Evolutionary conservation across 2,888 invertebrate species (phyloP), one percentile per base, ranked within the genome.

Genomic region (Clanis bilineata): DNA sequence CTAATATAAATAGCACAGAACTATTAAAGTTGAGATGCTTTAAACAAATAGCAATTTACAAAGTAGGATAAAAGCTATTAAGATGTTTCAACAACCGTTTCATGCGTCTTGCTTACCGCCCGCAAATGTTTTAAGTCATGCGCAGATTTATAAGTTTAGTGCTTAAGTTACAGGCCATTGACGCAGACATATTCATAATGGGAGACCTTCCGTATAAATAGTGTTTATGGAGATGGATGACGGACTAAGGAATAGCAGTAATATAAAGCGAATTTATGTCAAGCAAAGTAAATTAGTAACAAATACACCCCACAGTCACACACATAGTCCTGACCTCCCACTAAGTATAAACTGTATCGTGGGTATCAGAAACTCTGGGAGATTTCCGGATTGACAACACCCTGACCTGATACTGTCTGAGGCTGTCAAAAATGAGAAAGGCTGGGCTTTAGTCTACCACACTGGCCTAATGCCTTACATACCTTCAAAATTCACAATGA

Each of bases 51-150:
- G 3, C 68, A 51, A 18, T 51, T 51, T 51, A 32, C 72, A 77
- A 77, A 64, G 71, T 28, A 9, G 25, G 47, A 22, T 41, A 38
- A 25, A 56, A 38, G 59, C 59, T 36, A 59, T 59, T 56, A 59
- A 56, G 56, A 44, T 59, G 56, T 44, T 51, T 25, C 23, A 64
- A 70, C 69, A 67, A 66, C 71, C 61, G 71, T 79, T 67, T 69
- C 74, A 83, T 86, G 76, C 72, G 73, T 86, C 85, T 85, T 82
- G 78, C 85, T 86, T 85, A 82, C 77, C 64, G 64, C 65, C 65
- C 51, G 68, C 66, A 66, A 51, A 51, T 69, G 69, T 77, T 79
- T 81, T 81, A 81, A 83, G 78, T 76, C 76, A 69, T 68, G 65
- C 59, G 62, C 64, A 77, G 80, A 83, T 83, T 85, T 83, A 83